These are phyloP conservation scores for Lemur catta DNA, from an alignment of 2,797 vertebrate species.

Conservation along the genomic window DNA sequence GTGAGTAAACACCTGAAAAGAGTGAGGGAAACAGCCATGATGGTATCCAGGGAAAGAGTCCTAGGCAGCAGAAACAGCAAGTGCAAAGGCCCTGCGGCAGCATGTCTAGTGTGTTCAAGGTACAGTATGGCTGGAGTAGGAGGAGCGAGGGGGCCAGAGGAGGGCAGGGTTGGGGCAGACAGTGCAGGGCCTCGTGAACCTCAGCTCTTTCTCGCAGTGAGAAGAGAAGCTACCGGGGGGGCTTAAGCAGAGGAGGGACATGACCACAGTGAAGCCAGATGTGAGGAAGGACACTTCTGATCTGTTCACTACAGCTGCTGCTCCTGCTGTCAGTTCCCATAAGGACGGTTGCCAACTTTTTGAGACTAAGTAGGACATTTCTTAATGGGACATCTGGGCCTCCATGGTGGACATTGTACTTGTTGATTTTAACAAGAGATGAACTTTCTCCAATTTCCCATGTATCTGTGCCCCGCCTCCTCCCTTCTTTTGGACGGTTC, in stretches of 20 bases:
- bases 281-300: slow-evolving; percentile 24
- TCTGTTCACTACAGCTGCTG: neutral
- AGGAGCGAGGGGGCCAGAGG: neutral
- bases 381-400: slow-evolving; percentile 59
- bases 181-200: accelerated
- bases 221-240: neutral
- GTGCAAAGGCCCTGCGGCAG: neutral
- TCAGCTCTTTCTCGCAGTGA: neutral
- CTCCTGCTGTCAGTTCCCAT: slow-evolving; percentile 57
- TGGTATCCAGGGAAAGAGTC: neutral
- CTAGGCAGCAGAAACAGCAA: neutral
- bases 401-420: neutral
- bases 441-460: slow-evolving; percentile 10
- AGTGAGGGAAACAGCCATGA: neutral
- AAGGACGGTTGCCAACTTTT: slow-evolving; percentile 51
- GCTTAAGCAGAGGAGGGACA: neutral
- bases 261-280: neutral
- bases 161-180: neutral
- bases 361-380: slow-evolving; percentile 51
- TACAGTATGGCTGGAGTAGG: neutral
- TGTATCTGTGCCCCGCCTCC: neutral
- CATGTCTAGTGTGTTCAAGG: neutral
- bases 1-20: neutral
- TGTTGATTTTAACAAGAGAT: slow-evolving; percentile 55
- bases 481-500: neutral